phyloP scores from a whole-genome alignment of 2,888 invertebrate genomes.

The Tetranychus piercei region DNA sequence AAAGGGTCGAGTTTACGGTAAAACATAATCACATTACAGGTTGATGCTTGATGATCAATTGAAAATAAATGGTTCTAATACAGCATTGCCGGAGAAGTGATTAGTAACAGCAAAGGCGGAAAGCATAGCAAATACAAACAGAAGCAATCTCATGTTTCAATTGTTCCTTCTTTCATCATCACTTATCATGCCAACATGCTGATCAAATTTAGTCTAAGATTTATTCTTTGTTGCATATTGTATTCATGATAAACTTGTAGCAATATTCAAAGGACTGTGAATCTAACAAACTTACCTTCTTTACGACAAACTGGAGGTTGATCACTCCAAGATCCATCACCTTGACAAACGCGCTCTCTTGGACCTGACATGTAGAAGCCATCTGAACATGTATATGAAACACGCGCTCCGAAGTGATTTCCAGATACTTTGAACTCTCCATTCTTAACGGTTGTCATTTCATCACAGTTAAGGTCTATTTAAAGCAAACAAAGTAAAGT shows the following conservation, averaged over 20 bases:
- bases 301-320: constrained; percentile 29
- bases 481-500: not conserved
- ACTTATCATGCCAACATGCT: no score
- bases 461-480: constrained; percentile 27
- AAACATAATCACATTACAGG: not conserved
- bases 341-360: constrained; percentile 47
- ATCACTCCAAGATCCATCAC: constrained; percentile 31
- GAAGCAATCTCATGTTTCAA: no score
- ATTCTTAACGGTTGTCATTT: constrained; percentile 36
- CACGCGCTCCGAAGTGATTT: constrained; percentile 55
- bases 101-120: no score
- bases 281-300: constrained; percentile 23
- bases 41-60: not conserved
- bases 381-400: constrained; percentile 65
- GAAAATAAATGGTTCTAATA: not conserved
- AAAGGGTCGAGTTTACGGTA: not conserved
- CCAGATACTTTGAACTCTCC: constrained; percentile 55
- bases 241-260: not conserved
- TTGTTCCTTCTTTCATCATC: no score
- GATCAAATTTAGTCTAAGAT: not conserved
- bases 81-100: no score
- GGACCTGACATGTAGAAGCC: constrained; percentile 73
- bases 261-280: not conserved
- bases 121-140: no score
- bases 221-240: not conserved